Evolutionary conservation across 1,140 invertebrate genomes (phyloP), one percentile per base, ranked within the genome.

Genomic region (Gerris buenoi): DNA sequence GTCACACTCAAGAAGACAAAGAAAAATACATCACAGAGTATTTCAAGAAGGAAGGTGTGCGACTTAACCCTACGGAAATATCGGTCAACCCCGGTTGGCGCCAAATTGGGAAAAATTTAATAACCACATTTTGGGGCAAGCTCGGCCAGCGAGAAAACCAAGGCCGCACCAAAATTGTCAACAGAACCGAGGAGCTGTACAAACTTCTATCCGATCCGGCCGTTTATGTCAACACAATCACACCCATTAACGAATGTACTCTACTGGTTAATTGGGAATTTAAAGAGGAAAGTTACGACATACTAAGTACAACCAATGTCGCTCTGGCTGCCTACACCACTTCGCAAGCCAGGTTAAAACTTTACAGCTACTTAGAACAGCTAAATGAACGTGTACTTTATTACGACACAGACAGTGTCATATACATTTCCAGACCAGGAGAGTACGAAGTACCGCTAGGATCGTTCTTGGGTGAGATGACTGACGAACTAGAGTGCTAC

Each of bases 361-460:
- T 80, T 1, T 79, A 78, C 65, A 63, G 63, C n/a, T 73, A 74
- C 65, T 66, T 79, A 18, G 71, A 78, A 70, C 64, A 69, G 46
- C 60, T 79, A 22, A 71, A 68, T 25, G 57, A 70, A 1, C 58
- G 72, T 25, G 73, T 74, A 2, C 65, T 78, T 2, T 80, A 80
- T 68, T 76, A 70, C 27, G 79, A 81, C 68, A 81, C 79, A 1
- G 79, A 80, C 69, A 70, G 67, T 25, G 61, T 75, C 22, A 72
- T 77, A 29, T 77, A 73, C 63, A 25, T 71, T 1, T 64, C 68
- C 14, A 69, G 29, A 25, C 3, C 5, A 3, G 68, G 63, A 14
- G 61, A 70, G 29, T 2, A 61, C 1, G 28, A 33, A 15, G 2
- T 67, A 2, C 33, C 65, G 1, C 61, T 27, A 2, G 66, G 58